phyloP scores from a whole-genome alignment of 2,888 invertebrate genomes.

The Conchocele bisecta region DNA sequence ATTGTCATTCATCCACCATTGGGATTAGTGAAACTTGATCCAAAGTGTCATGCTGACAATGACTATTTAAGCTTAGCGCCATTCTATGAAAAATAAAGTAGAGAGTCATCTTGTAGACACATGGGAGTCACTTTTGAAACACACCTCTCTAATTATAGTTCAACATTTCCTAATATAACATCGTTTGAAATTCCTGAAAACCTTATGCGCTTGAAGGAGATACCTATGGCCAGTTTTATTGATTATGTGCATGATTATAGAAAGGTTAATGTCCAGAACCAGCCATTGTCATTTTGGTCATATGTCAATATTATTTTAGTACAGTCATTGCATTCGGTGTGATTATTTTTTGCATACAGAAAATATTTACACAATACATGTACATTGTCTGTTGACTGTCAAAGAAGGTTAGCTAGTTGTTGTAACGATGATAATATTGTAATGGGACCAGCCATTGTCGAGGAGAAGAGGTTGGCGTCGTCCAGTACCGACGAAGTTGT shows the following conservation, averaged over 20 bases:
- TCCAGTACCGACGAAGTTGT: no score
- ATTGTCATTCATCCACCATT: neutral
- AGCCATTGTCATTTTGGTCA: neutral
- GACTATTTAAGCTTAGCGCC: neutral
- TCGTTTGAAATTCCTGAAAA: neutral
- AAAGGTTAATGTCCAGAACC: neutral
- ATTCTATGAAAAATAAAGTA: neutral
- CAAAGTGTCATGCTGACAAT: conserved; percentile 7
- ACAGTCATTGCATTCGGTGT: neutral
- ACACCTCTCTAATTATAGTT: neutral
- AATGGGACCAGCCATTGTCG: neutral
- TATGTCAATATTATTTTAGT: neutral
- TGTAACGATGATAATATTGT: conserved; percentile 1
- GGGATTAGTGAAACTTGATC: conserved; percentile 9
- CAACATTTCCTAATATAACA: neutral
- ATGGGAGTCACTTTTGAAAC: neutral
- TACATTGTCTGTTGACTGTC: neutral
- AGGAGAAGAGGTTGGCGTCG: neutral
- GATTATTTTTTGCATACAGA: neutral
- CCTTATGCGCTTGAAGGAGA: conserved; percentile 5
- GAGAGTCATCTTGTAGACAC: neutral
- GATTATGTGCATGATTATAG: conserved; percentile 7
- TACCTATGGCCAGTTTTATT: conserved; percentile 17
- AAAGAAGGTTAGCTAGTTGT: neutral
- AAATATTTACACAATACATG: neutral